Percentiles rank a stretch among this genome's conserved stretches.
Evolutionary conservation across 2,888 invertebrate genomes (phyloP).

Genomic region (Ligdia adustata): DNA sequence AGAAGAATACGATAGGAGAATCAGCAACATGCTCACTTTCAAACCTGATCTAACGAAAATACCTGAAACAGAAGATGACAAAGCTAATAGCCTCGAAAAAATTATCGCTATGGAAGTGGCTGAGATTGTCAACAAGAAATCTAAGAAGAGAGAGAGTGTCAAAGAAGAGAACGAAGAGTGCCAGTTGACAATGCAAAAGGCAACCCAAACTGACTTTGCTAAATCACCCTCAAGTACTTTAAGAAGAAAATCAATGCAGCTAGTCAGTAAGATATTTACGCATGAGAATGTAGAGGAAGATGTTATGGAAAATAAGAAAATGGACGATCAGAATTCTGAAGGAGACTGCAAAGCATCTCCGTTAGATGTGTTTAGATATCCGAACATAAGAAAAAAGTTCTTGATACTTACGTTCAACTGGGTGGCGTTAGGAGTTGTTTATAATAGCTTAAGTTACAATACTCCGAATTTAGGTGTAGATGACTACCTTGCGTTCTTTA

Average conservation of each 20-base stretch:
- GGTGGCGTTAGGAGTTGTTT: conserved; percentile 87
- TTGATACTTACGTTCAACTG: conserved; percentile 86
- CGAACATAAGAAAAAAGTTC: conserved; percentile 87
- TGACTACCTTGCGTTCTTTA: conserved; percentile 87
- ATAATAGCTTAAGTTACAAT: conserved; percentile 87
- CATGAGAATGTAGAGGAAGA: conserved; percentile 60
- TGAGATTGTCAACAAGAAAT: conserved; percentile 61
- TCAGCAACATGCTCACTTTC: conserved; percentile 69
- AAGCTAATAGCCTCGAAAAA: conserved; percentile 54
- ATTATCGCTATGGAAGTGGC: conserved; percentile 63
- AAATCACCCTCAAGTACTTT: conserved; percentile 58
- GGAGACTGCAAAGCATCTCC: conserved; percentile 83
- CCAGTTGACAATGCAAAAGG: conserved; percentile 52
- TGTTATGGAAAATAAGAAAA: conserved; percentile 60
- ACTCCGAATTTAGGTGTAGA: conserved; percentile 87
- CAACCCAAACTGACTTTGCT: conserved; percentile 58
- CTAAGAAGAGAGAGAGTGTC: conserved; percentile 44
- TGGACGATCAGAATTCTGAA: conserved; percentile 75
- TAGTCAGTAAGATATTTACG: conserved; percentile 64
- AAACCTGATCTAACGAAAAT: conserved; percentile 62
- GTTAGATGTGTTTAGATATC: conserved; percentile 85
- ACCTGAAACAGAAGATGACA: conserved; percentile 50
- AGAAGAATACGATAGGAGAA: conserved; percentile 61
- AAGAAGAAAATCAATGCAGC: conserved; percentile 66
- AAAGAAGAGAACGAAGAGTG: conserved; percentile 51